A percentile compares a stretch with the other conserved stretches of the same genome.
Conservation (phyloP, 2,113 vertebrate genomes). For the Lagopus leucura region DNA sequence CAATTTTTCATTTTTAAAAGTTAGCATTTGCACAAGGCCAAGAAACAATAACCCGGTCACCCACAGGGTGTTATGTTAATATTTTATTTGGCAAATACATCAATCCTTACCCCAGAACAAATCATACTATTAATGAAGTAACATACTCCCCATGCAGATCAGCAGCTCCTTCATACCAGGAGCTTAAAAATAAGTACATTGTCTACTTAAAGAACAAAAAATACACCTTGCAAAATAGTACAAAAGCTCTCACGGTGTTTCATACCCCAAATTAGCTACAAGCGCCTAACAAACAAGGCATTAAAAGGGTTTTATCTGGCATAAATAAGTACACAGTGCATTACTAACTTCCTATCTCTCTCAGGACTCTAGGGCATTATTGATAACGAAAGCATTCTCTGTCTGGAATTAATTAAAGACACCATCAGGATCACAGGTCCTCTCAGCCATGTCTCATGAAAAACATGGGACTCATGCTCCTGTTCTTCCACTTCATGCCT, state of each 20-base stretch:
- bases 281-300: background rate
- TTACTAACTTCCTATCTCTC: background rate
- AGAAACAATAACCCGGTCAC: background rate
- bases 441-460: rapidly evolving
- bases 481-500: background rate
- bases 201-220: background rate
- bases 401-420: background rate
- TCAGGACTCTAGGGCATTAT: background rate
- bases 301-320: background rate
- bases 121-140: background rate
- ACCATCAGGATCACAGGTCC: background rate
- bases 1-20: background rate
- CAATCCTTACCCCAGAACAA: background rate
- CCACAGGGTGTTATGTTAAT: background rate
- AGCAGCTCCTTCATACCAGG: background rate
- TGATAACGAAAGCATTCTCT: background rate
- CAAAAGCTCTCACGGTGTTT: background rate
- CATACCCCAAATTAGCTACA: background rate
- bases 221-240: background rate
- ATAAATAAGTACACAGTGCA: background rate
- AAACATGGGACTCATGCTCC: background rate
- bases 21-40: background rate
- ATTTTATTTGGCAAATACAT: conserved; percentile 30
- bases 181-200: background rate
- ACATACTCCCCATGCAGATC: background rate